Conservation (phyloP, 2,888 invertebrate genomes). For the Gnatocerus cornutus region DNA sequence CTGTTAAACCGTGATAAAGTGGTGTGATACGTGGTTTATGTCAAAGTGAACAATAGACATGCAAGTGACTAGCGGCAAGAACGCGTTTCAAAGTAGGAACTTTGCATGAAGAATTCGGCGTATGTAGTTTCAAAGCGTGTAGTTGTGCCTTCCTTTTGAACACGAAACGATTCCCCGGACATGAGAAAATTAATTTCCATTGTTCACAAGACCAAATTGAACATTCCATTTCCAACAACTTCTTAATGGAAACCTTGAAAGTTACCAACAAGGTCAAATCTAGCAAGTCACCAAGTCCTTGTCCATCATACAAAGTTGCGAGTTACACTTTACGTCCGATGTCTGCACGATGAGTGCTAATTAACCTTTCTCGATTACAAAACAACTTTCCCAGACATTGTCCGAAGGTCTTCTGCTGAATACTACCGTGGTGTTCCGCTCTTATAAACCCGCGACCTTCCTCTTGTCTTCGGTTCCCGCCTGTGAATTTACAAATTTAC, state of each 20-base stretch:
- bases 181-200: neutral
- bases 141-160: neutral
- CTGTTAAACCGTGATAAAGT: too few relatives aligned
- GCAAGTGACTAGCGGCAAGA: too few relatives aligned
- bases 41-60: too few relatives aligned
- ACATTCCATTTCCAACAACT: neutral
- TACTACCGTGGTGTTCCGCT: slow-evolving; percentile 49
- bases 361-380: slow-evolving; percentile 35
- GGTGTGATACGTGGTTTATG: too few relatives aligned
- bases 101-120: too few relatives aligned
- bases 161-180: neutral
- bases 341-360: slow-evolving; percentile 26
- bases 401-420: slow-evolving; percentile 42
- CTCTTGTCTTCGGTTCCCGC: slow-evolving; percentile 54
- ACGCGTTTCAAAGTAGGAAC: too few relatives aligned
- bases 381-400: slow-evolving; percentile 41
- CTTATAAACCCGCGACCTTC: slow-evolving; percentile 58
- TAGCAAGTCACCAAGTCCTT: slow-evolving; percentile 1
- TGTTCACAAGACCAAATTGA: neutral
- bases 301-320: neutral
- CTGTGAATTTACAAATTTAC: slow-evolving; percentile 61
- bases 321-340: neutral
- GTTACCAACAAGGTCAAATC: neutral
- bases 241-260: neutral
- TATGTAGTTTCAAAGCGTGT: too few relatives aligned